These are phyloP conservation scores for Rotaria sp. DNA, from an alignment of 2,888 invertebrate species.

Conservation along the genomic window DNA sequence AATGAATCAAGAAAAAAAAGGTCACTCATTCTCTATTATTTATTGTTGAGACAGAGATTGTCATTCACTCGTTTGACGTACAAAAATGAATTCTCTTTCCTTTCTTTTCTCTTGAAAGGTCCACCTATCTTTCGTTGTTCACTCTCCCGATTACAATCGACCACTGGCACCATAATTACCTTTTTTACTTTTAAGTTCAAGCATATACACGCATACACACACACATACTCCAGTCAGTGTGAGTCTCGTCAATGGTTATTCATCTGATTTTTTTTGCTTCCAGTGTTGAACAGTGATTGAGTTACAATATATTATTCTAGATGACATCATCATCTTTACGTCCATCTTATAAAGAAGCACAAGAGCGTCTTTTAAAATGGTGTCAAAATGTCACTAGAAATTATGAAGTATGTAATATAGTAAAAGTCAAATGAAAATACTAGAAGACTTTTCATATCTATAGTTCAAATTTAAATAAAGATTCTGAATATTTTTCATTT, in stretches of 20 bases:
- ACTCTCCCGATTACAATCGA: not conserved
- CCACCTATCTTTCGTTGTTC: not conserved
- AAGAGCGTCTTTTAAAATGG: constrained; percentile 22
- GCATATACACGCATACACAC: not conserved
- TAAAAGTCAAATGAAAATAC: not conserved
- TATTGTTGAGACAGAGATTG: not conserved
- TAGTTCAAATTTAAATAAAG: no score
- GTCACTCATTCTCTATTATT: not conserved
- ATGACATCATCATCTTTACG: constrained; percentile 13
- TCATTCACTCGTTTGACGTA: not conserved
- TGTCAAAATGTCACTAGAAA: constrained; percentile 24
- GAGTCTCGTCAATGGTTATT: not conserved
- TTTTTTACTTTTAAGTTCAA: not conserved
- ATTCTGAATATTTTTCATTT: not conserved
- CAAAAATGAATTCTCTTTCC: not conserved
- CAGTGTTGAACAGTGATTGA: not conserved
- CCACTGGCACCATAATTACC: not conserved
- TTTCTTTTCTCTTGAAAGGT: not conserved
- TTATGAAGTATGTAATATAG: not conserved
- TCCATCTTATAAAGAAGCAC: constrained; percentile 28
- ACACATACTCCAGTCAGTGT: not conserved
- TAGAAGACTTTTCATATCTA: no score
- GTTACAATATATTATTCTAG: not conserved
- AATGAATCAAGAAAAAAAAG: not conserved
- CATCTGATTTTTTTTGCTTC: not conserved